Percentiles rank a stretch among this genome's conserved stretches.
Conservation (phyloP, 2,797 vertebrate genomes). For the Catharus ustulatus region DNA sequence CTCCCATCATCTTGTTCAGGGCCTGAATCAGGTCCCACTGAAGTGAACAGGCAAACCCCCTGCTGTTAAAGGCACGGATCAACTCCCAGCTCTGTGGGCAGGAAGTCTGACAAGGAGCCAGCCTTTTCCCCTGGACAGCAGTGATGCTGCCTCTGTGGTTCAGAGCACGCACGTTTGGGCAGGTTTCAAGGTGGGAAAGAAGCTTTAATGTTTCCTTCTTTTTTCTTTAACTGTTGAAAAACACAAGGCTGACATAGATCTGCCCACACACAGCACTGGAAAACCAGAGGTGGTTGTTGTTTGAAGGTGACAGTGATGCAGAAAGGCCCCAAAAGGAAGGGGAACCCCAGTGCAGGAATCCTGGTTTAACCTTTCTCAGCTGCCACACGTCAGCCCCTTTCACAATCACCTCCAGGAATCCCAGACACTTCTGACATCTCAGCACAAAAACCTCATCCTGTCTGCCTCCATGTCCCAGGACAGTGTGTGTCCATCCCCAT, state of each 20-base stretch:
- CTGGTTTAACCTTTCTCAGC: neutral
- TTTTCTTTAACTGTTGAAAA: neutral
- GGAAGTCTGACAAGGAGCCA: neutral
- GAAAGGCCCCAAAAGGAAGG: neutral
- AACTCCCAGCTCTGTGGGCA: neutral
- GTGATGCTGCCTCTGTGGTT: accelerated
- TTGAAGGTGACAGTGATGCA: neutral
- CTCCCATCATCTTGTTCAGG: accelerated
- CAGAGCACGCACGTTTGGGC: neutral
- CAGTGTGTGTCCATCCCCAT: accelerated
- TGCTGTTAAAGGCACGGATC: neutral
- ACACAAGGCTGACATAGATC: neutral
- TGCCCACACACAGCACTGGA: neutral
- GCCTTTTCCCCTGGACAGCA: neutral
- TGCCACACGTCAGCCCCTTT: neutral
- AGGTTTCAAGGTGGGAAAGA: neutral
- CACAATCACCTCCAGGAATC: accelerated
- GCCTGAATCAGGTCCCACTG: neutral
- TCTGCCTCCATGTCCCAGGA: neutral
- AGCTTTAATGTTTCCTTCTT: neutral
- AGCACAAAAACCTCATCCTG: accelerated
- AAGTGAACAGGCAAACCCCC: neutral
- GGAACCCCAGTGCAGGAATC: neutral
- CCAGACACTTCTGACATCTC: neutral
- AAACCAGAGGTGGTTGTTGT: neutral